phyloP scores from a whole-genome alignment of 2,888 invertebrate species.

The Smittia sp. region DNA sequence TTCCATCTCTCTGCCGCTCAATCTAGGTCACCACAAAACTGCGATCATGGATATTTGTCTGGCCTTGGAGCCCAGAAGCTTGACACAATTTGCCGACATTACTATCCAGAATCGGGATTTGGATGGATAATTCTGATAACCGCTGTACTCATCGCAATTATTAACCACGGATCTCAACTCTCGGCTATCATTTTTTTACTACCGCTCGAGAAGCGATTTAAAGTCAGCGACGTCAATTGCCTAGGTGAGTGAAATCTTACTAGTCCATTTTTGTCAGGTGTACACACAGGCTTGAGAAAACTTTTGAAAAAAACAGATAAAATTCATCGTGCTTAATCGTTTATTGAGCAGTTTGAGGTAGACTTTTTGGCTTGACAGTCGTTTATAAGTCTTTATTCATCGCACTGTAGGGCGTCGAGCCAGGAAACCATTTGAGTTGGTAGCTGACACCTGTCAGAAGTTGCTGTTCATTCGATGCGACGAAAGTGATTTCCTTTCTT shows the following conservation, averaged over 20 bases:
- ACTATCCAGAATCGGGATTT: constrained; percentile 31
- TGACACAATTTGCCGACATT: constrained; percentile 36
- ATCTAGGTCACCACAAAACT: constrained; percentile 32
- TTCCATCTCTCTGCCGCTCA: background rate
- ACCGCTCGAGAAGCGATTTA: constrained; percentile 39
- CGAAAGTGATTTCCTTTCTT: no score
- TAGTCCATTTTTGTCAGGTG: no score
- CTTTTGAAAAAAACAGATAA: no score
- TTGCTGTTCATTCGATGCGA: no score
- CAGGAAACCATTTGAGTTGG: no score
- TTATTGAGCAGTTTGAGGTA: no score
- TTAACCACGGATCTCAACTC: constrained; percentile 33
- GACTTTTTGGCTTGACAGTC: no score
- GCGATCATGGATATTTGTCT: constrained; percentile 41
- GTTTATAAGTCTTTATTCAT: no score
- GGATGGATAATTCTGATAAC: constrained; percentile 29
- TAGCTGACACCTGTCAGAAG: no score
- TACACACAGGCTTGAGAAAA: no score
- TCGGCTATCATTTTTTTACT: constrained; percentile 38
- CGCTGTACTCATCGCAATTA: constrained; percentile 19
- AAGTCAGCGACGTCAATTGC: constrained; percentile 28
- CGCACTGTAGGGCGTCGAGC: no score
- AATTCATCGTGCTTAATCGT: no score
- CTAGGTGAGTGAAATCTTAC: constrained; percentile 30
- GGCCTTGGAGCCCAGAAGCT: constrained; percentile 41